phyloP scores from a whole-genome alignment of 2,797 vertebrate genomes.

The Staurois parvus region DNA sequence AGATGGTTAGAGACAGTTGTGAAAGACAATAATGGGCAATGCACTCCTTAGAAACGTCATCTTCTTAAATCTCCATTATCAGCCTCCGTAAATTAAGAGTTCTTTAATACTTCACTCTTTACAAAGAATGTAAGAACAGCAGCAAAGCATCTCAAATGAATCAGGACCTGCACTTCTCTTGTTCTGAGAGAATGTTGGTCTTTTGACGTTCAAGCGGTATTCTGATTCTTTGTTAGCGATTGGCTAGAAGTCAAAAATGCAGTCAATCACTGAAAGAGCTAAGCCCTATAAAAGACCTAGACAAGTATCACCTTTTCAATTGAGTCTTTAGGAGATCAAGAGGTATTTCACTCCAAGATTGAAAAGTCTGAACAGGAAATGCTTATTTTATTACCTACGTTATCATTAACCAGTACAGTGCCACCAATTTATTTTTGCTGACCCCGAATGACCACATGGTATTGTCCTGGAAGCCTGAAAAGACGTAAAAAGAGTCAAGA shows the following conservation, averaged over 20 bases:
- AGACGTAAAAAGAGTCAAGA: not conserved
- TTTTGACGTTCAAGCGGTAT: constrained; percentile 34
- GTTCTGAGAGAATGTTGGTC: constrained; percentile 26
- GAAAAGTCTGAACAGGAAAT: constrained; percentile 20
- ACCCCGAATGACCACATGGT: not conserved
- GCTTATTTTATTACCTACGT: too few species aligned
- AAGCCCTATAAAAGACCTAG: constrained; percentile 34
- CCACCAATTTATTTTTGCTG: not conserved
- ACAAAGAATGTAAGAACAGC: not conserved
- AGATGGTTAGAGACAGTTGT: not conserved
- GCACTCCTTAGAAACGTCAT: not conserved
- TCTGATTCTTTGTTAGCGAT: constrained; percentile 40
- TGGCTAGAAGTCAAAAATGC: constrained; percentile 48
- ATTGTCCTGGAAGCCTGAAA: not conserved
- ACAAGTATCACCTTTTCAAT: constrained; percentile 35
- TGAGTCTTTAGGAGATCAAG: constrained; percentile 23
- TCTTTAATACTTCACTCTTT: not conserved
- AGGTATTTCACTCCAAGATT: not conserved
- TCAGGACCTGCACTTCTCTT: constrained; percentile 1
- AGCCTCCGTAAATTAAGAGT: not conserved
- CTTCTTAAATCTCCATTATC: not conserved
- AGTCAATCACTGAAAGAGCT: constrained; percentile 38
- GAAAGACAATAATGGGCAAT: not conserved
- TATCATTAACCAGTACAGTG: not conserved
- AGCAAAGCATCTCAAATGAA: not conserved